Conservation (phyloP, 2,888 invertebrate genomes). For the Xestoiulus laeticollis region DNA sequence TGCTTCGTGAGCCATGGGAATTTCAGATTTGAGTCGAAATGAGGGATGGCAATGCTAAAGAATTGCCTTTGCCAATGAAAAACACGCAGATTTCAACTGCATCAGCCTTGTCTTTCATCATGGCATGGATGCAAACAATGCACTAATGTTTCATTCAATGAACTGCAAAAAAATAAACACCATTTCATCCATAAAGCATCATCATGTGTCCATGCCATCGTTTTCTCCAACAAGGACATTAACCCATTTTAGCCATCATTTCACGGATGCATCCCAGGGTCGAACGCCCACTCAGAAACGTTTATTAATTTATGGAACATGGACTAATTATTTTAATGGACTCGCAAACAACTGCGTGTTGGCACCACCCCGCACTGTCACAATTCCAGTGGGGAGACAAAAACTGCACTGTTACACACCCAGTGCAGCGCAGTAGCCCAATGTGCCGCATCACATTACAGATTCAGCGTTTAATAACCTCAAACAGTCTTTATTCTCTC, state of each 20-base stretch:
- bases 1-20: neutral
- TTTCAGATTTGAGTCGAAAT: neutral
- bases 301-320: conserved; percentile 5
- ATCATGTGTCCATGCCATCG: neutral
- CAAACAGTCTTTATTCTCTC: neutral
- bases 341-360: neutral
- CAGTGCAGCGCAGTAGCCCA: neutral
- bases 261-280: conserved; percentile 1
- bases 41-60: neutral
- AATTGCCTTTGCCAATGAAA: neutral
- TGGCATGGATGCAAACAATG: neutral
- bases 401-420: neutral
- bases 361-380: conserved; percentile 36
- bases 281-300: neutral
- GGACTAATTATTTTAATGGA: conserved; percentile 35
- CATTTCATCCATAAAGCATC: neutral
- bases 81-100: neutral
- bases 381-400: neutral
- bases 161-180: neutral
- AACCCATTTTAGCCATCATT: neutral
- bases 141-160: neutral
- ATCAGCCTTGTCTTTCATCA: neutral
- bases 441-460: neutral
- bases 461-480: neutral
- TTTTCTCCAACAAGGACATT: neutral